A percentile compares a stretch with the other conserved stretches of the same genome.
Evolutionary conservation across 2,888 invertebrate species (phyloP).

Genomic region (Hydroisotoma schaefferi): DNA sequence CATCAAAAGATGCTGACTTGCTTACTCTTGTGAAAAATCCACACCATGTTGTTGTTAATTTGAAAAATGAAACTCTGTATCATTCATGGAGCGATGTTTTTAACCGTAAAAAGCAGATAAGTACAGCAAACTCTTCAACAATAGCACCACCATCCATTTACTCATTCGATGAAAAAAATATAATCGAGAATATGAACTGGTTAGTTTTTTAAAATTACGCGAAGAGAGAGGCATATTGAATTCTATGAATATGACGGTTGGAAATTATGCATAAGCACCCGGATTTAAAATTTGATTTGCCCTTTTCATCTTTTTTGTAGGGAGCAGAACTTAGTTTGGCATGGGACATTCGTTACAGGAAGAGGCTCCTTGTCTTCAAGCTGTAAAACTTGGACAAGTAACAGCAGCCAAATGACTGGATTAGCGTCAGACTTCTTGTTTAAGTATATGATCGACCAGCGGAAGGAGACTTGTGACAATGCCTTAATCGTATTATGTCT

Average conservation of each 20-base stretch:
- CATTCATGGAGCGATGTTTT: constrained; percentile 17
- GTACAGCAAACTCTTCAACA: neutral
- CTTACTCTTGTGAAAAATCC: constrained; percentile 3
- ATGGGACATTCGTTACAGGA: constrained; percentile 59
- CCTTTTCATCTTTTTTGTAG: too few relatives aligned
- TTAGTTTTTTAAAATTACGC: constrained; percentile 4
- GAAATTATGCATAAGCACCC: too few relatives aligned
- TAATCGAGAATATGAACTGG: constrained; percentile 23
- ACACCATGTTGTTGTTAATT: constrained; percentile 19
- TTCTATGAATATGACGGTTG: too few relatives aligned
- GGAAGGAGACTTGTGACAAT: constrained; percentile 77
- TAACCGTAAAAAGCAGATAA: neutral
- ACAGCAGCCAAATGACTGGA: constrained; percentile 68
- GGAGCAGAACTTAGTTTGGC: constrained; percentile 92
- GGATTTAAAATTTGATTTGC: too few relatives aligned
- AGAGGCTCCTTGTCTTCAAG: constrained; percentile 4
- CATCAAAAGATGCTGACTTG: constrained; percentile 1
- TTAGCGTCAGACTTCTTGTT: constrained; percentile 74
- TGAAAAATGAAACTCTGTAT: constrained; percentile 22
- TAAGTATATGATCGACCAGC: constrained; percentile 72
- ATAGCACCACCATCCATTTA: constrained; percentile 5
- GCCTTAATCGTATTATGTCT: constrained; percentile 84
- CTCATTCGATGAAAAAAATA: constrained; percentile 31
- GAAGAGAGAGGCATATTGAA: too few relatives aligned
- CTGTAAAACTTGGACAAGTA: constrained; percentile 66